A percentile compares a stretch with the other conserved stretches of the same genome.
These are phyloP conservation scores for Helarctos malayanus DNA, from an alignment of 2,797 vertebrate species.

Conservation along the genomic window DNA sequence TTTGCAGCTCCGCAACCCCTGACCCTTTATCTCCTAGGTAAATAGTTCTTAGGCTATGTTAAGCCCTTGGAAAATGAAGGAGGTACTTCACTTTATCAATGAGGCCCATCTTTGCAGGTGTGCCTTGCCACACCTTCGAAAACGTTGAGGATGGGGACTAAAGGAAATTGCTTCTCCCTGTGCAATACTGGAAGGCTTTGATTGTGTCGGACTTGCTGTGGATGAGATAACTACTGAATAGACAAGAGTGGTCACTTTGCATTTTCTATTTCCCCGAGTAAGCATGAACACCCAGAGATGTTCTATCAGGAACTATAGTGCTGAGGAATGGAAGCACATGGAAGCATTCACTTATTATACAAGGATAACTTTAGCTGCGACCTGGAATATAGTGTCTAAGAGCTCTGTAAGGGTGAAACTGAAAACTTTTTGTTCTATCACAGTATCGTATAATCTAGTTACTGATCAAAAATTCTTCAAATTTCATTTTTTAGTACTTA, in stretches of 20 bases:
- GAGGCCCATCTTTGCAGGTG: not conserved
- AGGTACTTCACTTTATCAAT: not conserved
- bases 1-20: not conserved
- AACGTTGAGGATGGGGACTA: not conserved
- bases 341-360: constrained; percentile 29
- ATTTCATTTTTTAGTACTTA: constrained; percentile 27
- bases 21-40: not conserved
- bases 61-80: constrained; percentile 48
- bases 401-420: constrained; percentile 29
- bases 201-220: not conserved
- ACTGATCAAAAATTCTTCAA: constrained; percentile 40
- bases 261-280: constrained; percentile 57
- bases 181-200: not conserved
- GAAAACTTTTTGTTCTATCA: constrained; percentile 57
- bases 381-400: constrained; percentile 63
- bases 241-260: not conserved
- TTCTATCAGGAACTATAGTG: constrained; percentile 25
- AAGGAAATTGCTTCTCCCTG: not conserved
- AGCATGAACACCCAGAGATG: constrained; percentile 24
- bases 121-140: not conserved
- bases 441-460: not conserved
- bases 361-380: not conserved
- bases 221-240: not conserved
- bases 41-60: not conserved
- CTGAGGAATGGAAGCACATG: not conserved